Evolutionary conservation across 2,797 vertebrate genomes (phyloP).

Genomic region (Malacoraja senta): DNA sequence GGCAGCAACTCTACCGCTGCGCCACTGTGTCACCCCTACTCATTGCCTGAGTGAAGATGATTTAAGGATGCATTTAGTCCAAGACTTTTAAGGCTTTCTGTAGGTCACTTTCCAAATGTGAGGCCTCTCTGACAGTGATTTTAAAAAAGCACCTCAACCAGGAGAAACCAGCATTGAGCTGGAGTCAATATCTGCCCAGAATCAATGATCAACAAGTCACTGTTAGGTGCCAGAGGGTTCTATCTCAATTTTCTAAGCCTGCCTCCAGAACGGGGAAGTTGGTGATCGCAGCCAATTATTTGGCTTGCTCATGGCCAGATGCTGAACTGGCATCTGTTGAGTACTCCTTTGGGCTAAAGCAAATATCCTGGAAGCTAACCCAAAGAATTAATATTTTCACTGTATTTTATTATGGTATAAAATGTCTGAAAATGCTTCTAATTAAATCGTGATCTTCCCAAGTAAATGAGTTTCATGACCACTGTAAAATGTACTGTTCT

Average conservation of each 20-base stretch:
- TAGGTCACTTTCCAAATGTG: background rate
- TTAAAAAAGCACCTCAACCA: background rate
- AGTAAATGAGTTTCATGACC: background rate
- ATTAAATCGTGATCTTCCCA: background rate
- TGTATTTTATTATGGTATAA: background rate
- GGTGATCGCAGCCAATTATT: background rate
- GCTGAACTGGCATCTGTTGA: background rate
- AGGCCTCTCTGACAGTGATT: background rate
- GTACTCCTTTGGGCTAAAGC: background rate
- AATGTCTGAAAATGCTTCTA: background rate
- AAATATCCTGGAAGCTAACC: background rate
- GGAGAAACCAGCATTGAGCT: background rate
- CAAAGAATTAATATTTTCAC: background rate
- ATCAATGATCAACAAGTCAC: background rate
- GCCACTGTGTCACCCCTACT: too few species aligned
- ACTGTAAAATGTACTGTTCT: background rate
- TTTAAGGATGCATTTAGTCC: too few species aligned
- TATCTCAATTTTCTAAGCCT: background rate
- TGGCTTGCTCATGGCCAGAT: background rate
- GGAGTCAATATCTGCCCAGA: background rate
- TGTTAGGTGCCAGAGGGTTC: background rate
- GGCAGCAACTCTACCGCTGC: too few species aligned
- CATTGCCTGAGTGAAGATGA: too few species aligned
- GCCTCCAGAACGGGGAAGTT: background rate
- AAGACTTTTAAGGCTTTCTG: too few species aligned